Evolutionary conservation across 2,888 invertebrate species (phyloP).

Genomic region (Lithophane socia): DNA sequence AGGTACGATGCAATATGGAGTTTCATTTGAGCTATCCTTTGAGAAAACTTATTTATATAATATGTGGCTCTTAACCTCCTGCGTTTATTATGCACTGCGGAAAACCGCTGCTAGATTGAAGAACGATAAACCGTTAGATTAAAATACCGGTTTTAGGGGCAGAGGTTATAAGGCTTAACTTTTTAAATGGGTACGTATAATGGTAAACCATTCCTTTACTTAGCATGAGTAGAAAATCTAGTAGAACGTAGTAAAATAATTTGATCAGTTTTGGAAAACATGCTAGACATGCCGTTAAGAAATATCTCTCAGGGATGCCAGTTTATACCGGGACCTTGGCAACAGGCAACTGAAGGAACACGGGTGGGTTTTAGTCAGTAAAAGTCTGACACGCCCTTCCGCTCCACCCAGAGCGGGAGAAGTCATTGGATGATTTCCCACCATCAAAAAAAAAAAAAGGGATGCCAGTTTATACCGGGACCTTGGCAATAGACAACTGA

Average conservation of each 20-base stretch:
- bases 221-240: background rate
- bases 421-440: too few species aligned
- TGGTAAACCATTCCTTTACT: background rate
- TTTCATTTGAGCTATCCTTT: background rate
- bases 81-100: slow-evolving; percentile 1
- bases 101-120: slow-evolving; percentile 17
- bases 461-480: too few species aligned
- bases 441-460: too few species aligned
- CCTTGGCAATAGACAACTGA: too few species aligned
- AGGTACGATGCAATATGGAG: background rate
- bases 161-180: slow-evolving; percentile 37
- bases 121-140: slow-evolving; percentile 12
- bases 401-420: too few species aligned
- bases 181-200: slow-evolving; percentile 17
- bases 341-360: too few species aligned
- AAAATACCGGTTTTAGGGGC: slow-evolving; percentile 44
- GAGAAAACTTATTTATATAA: background rate
- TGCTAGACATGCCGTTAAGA: too few species aligned
- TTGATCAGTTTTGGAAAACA: background rate
- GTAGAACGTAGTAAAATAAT: background rate
- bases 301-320: too few species aligned
- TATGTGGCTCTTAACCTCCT: background rate
- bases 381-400: too few species aligned
- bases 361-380: too few species aligned
- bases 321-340: too few species aligned